Conservation (phyloP, 2,113 vertebrate genomes). For the Dasyurus viverrinus region DNA sequence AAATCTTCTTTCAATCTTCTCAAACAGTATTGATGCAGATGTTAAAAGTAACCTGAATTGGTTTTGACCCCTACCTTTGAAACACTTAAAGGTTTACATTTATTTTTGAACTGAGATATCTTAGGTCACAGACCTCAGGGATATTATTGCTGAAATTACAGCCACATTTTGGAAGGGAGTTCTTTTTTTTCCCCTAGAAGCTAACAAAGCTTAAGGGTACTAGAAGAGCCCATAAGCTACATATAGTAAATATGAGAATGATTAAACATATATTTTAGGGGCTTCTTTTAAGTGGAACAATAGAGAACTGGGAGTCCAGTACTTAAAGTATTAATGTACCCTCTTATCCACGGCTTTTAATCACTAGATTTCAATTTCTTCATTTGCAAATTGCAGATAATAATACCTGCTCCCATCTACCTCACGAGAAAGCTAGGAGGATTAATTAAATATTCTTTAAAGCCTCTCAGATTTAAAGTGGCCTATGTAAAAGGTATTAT, state of each 20-base stretch:
- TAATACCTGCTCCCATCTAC: constrained; percentile 72
- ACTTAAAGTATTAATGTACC: constrained; percentile 63
- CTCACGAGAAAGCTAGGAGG: constrained; percentile 68
- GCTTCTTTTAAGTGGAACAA: constrained; percentile 57
- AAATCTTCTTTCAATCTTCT: background rate
- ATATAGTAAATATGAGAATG: constrained; percentile 36
- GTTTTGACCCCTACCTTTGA: constrained; percentile 42
- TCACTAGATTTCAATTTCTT: constrained; percentile 72
- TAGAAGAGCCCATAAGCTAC: background rate
- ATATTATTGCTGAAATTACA: constrained; percentile 33
- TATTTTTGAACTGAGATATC: constrained; percentile 55
- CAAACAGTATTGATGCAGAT: background rate
- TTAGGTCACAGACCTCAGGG: constrained; percentile 19
- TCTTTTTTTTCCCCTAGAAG: constrained; percentile 39
- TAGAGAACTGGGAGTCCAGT: constrained; percentile 56
- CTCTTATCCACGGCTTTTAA: constrained; percentile 69
- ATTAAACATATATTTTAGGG: constrained; percentile 44
- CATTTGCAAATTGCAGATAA: constrained; percentile 69
- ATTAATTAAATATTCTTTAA: constrained; percentile 79
- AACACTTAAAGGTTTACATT: constrained; percentile 41
- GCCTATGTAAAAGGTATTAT: constrained; percentile 76
- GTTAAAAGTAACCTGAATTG: constrained; percentile 34
- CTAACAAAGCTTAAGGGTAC: background rate
- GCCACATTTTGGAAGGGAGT: background rate
- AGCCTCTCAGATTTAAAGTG: constrained; percentile 67